phyloP scores from a whole-genome alignment of 2,797 vertebrate genomes.

The Oreortyx pictus region DNA sequence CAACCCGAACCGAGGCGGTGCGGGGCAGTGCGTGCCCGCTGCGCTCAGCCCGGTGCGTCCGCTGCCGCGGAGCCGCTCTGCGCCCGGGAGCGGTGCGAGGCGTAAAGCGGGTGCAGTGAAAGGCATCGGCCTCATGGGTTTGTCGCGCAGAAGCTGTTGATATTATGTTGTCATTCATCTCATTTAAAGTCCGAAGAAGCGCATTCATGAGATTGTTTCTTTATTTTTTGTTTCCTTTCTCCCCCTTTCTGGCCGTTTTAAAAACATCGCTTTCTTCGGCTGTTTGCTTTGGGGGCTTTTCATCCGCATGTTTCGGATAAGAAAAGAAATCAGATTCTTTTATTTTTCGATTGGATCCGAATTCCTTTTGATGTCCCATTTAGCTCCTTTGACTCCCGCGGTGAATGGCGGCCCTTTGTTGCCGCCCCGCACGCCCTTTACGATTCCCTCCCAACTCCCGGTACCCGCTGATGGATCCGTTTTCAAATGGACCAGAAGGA shows the following conservation, averaged over 20 bases:
- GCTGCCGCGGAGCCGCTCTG: constrained; percentile 7
- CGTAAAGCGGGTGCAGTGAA: constrained; percentile 62
- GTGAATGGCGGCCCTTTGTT: constrained; percentile 84
- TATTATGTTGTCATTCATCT: constrained; percentile 79
- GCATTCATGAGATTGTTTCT: constrained; percentile 83
- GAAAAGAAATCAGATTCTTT: constrained; percentile 84
- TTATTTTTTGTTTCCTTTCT: constrained; percentile 74
- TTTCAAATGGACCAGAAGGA: constrained; percentile 80
- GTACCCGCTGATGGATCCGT: constrained; percentile 83
- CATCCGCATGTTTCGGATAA: constrained; percentile 79
- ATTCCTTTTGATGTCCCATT: constrained; percentile 84
- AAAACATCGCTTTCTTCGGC: constrained; percentile 79
- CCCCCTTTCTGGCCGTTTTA: constrained; percentile 81
- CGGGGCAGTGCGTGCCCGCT: neutral
- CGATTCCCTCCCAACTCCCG: constrained; percentile 77
- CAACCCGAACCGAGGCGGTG: neutral
- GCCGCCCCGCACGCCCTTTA: constrained; percentile 80
- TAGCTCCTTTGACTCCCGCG: constrained; percentile 81
- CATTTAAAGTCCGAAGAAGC: constrained; percentile 74
- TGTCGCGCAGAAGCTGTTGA: constrained; percentile 71
- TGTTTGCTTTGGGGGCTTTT: constrained; percentile 88
- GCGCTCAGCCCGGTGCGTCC: neutral
- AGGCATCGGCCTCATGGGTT: constrained; percentile 69
- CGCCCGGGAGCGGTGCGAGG: constrained; percentile 32
- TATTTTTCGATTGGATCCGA: constrained; percentile 84